Evolutionary conservation across 2,113 vertebrate genomes (phyloP).

Genomic region (Salminus brasiliensis): DNA sequence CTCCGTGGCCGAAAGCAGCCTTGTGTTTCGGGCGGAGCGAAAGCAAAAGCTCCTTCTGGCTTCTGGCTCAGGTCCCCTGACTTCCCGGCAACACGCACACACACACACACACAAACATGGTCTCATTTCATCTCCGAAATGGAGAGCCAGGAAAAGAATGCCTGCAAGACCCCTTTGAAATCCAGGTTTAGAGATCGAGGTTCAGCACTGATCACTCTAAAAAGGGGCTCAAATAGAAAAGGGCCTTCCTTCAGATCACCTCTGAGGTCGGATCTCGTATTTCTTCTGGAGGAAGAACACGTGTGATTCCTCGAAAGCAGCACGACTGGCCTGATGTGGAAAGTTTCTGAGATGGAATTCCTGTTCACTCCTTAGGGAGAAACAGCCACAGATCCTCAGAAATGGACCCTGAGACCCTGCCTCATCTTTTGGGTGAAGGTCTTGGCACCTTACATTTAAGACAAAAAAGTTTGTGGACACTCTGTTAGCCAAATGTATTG

Average conservation of each 20-base stretch:
- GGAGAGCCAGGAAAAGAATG: slow-evolving; percentile 14
- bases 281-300: no score
- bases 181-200: slow-evolving; percentile 27
- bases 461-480: no score
- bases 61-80: not conserved
- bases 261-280: not conserved
- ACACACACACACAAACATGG: slow-evolving; percentile 33
- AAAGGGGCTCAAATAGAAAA: not conserved
- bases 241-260: not conserved
- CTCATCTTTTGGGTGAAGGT: no score
- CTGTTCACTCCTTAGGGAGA: no score
- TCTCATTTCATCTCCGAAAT: slow-evolving; percentile 35
- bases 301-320: slow-evolving; percentile 1
- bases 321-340: not conserved
- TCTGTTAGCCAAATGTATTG: no score
- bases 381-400: no score
- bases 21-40: slow-evolving; percentile 2
- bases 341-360: no score
- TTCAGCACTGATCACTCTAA: not conserved
- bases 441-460: no score
- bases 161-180: slow-evolving; percentile 12
- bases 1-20: slow-evolving; percentile 27
- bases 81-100: not conserved
- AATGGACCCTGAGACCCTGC: no score
- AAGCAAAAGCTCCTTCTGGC: not conserved